Evolutionary conservation across 2,888 invertebrate species (phyloP).

Genomic region (Slavum lentiscoides): DNA sequence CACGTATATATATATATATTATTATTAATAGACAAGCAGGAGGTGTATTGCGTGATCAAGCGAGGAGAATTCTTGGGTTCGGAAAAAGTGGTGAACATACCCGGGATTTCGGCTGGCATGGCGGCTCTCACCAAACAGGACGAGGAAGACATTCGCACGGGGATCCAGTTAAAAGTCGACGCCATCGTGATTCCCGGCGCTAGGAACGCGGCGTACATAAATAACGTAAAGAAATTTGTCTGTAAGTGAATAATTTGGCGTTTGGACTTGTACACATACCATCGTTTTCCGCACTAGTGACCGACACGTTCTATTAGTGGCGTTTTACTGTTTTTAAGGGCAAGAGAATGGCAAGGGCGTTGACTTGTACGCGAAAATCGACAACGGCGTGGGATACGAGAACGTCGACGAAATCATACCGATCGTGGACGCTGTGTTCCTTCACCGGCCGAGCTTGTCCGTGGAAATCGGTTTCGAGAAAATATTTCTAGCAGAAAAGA

Average conservation of each 20-base stretch:
- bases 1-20: neutral
- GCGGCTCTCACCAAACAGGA: constrained; percentile 61
- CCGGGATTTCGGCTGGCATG: constrained; percentile 62
- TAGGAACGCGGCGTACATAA: constrained; percentile 56
- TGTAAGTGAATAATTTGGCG: neutral
- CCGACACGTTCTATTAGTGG: neutral
- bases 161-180: constrained; percentile 57
- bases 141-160: constrained; percentile 61
- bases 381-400: constrained; percentile 57
- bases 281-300: too few relatives aligned
- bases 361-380: constrained; percentile 56
- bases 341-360: constrained; percentile 54
- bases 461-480: constrained; percentile 64
- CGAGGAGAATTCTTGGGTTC: constrained; percentile 64
- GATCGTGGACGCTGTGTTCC: constrained; percentile 69
- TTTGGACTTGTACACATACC: too few relatives aligned
- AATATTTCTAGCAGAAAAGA: constrained; percentile 65
- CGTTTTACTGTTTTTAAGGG: neutral
- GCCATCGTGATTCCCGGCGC: constrained; percentile 58
- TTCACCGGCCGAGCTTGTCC: constrained; percentile 67
- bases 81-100: constrained; percentile 64
- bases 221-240: constrained; percentile 55
- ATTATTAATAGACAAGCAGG: constrained; percentile 60
- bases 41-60: constrained; percentile 64
- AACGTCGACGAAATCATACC: constrained; percentile 65